These are phyloP conservation scores for Leptopilina clavipes DNA, from an alignment of 1,140 invertebrate species.

Conservation along the genomic window DNA sequence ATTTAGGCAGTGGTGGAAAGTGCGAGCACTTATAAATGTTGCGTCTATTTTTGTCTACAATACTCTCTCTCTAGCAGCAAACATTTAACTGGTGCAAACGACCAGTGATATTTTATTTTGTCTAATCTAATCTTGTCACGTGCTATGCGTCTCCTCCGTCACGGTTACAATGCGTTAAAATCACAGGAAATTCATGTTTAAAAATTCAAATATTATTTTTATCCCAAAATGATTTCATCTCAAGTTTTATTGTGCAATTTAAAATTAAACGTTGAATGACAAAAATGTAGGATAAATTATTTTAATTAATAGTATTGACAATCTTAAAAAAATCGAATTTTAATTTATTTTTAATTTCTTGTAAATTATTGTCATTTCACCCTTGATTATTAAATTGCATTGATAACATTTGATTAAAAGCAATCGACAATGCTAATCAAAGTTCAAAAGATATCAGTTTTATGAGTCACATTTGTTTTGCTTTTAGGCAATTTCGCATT, in stretches of 20 bases:
- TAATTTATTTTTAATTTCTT: neutral
- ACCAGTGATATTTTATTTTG: slow-evolving; percentile 24
- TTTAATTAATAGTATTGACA: neutral
- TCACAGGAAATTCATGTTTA: too few relatives aligned
- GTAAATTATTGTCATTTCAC: slow-evolving; percentile 4
- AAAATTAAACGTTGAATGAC: neutral
- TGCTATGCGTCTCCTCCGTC: slow-evolving; percentile 1
- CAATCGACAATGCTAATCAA: slow-evolving; percentile 33
- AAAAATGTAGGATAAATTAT: neutral
- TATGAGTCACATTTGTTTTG: neutral
- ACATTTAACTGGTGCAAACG: slow-evolving; percentile 34
- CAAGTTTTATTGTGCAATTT: too few relatives aligned
- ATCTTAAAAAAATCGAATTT: too few relatives aligned
- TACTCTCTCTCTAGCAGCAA: slow-evolving; percentile 27
- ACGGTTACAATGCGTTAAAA: neutral
- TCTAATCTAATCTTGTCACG: slow-evolving; percentile 33
- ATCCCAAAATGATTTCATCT: neutral
- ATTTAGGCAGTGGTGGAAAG: slow-evolving; percentile 11
- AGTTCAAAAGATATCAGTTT: slow-evolving; percentile 13
- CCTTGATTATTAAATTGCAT: slow-evolving; percentile 10
- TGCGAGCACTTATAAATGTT: slow-evolving; percentile 17
- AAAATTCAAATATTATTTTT: neutral
- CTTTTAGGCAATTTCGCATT: neutral
- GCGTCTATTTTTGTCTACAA: slow-evolving; percentile 28
- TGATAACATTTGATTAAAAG: slow-evolving; percentile 3